phyloP scores from a whole-genome alignment of 2,888 invertebrate genomes.

The Cabera pusaria region DNA sequence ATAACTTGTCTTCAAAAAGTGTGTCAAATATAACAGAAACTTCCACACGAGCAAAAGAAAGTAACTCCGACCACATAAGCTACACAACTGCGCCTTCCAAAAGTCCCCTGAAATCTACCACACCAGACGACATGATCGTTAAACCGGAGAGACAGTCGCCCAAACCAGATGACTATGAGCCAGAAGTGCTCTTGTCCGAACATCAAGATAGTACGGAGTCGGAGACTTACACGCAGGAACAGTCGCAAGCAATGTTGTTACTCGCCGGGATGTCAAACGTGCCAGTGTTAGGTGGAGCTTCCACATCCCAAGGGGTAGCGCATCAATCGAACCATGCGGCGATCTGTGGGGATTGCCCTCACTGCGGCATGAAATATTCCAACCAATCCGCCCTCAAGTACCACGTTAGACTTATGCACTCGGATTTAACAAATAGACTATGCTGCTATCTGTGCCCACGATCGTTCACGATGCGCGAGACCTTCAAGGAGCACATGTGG shows the following conservation, averaged over 20 bases:
- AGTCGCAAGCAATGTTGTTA: constrained; percentile 65
- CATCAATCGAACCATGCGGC: constrained; percentile 78
- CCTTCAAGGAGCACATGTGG: constrained; percentile 88
- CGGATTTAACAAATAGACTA: constrained; percentile 86
- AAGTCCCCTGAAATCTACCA: constrained; percentile 58
- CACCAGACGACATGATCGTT: constrained; percentile 57
- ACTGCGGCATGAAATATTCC: constrained; percentile 87
- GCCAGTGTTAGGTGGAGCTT: constrained; percentile 59
- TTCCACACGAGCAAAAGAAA: constrained; percentile 57
- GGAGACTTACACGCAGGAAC: constrained; percentile 62
- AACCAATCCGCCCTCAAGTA: constrained; percentile 88
- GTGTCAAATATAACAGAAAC: constrained; percentile 55
- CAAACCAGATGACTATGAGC: constrained; percentile 76
- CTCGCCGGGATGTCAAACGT: constrained; percentile 70
- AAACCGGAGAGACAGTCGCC: constrained; percentile 76
- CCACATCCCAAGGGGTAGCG: constrained; percentile 68
- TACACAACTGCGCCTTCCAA: constrained; percentile 53
- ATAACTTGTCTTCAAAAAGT: constrained; percentile 60
- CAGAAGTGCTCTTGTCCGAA: constrained; percentile 74
- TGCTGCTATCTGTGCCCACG: constrained; percentile 88
- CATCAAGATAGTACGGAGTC: constrained; percentile 68
- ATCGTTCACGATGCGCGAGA: constrained; percentile 87
- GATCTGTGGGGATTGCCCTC: constrained; percentile 86
- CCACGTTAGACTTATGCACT: constrained; percentile 87
- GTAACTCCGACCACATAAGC: constrained; percentile 50